A percentile compares a stretch with the other conserved stretches of the same genome.
These are phyloP conservation scores for Xiphorhynchus elegans DNA, from an alignment of 2,113 vertebrate genomes.

Conservation along the genomic window DNA sequence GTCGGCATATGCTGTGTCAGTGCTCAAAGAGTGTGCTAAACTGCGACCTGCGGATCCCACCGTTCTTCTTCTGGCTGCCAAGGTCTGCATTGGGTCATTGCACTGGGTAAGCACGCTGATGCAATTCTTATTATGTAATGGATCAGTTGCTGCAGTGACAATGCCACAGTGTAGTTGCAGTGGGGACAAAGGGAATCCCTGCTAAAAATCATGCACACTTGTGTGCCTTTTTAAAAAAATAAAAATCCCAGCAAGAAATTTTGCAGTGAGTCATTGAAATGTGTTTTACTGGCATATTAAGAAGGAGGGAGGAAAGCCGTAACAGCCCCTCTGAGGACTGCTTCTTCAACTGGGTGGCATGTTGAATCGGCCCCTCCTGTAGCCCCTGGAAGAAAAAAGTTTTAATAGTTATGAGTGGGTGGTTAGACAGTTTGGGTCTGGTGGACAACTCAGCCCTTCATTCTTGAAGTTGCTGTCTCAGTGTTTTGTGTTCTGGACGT, in stretches of 20 bases:
- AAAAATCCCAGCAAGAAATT: neutral
- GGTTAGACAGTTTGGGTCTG: neutral
- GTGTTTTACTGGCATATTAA: neutral
- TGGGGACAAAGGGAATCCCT: neutral
- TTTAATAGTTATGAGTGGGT: neutral
- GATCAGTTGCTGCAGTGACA: conserved; percentile 4
- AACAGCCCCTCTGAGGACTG: neutral
- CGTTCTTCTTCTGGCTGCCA: conserved; percentile 89
- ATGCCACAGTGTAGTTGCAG: neutral
- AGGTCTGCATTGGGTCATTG: conserved; percentile 93
- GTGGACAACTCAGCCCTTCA: neutral
- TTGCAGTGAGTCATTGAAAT: neutral
- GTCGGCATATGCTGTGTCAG: conserved; percentile 90
- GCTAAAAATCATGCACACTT: neutral
- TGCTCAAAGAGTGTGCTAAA: conserved; percentile 89
- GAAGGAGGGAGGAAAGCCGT: fast-evolving
- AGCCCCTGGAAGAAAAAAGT: neutral
- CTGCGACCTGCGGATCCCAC: conserved; percentile 90
- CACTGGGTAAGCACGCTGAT: conserved; percentile 88
- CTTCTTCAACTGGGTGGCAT: neutral
- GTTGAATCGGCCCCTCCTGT: neutral
- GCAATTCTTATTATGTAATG: conserved; percentile 23
- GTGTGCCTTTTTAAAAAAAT: neutral
- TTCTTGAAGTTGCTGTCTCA: conserved; percentile 18
- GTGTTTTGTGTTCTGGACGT: neutral